Evolutionary conservation across 2,888 invertebrate genomes (phyloP), one percentile per base, ranked within the genome.

Genomic region (Tinea trinotella): DNA sequence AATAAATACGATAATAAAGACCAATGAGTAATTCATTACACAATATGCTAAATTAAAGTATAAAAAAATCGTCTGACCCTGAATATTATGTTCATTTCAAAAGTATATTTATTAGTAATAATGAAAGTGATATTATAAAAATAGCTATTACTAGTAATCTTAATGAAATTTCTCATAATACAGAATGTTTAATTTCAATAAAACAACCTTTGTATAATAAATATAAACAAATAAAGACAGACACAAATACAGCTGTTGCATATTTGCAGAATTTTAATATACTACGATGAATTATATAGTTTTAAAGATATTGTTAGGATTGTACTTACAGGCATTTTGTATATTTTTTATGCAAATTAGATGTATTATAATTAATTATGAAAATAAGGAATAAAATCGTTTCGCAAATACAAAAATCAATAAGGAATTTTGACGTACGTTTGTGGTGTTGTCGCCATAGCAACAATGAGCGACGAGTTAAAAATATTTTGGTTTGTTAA

Each of bases 311-410:
- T n/a, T n/a, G n/a, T n/a, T n/a, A n/a, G n/a, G n/a, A 46, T 54
- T 54, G 60, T 62, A 83, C 83, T 83, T 68, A 83, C 83, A 59
- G 83, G 83, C 83, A 84, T 84, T 66, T 67, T 74, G 64, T 57
- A 63, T 12, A 17, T 13, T 48, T 20, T 4, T 13, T 3, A 40
- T n/a, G n/a, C 12, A 30, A 30, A 30, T 30, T n/a, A 30, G 9
- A n/a, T 2, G 1, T 30, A 10, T 40, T 15, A 2, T 2, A 1
- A 12, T 40, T 13, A 7, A 12, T 13, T 40, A 40, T 40, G 13
- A 13, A 13, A 40, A 40, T 40, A 15, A 40, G 13, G 30, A 40
- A 40, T 7, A 40, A 40, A 35, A 12, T 40, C 5, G 13, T n/a
- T 40, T 15, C 15, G 40, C 40, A 40, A 40, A 7, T 30, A 30